These are phyloP conservation scores for Threskiornis aethiopicus DNA, from an alignment of 2,797 vertebrate species.

Conservation along the genomic window DNA sequence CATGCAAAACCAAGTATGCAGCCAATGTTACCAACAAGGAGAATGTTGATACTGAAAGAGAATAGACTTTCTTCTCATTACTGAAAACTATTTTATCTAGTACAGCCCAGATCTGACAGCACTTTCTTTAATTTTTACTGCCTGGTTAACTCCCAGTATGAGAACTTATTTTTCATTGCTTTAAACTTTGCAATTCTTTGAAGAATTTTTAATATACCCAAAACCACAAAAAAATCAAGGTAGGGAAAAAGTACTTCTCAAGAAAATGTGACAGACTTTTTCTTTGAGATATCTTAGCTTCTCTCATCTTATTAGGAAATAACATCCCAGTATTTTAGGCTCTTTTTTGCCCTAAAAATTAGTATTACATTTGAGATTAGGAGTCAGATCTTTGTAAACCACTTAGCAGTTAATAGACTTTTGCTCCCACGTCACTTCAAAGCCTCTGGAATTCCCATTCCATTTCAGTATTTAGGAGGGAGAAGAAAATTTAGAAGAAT, in stretches of 20 bases:
- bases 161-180: background rate
- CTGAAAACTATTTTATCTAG: background rate
- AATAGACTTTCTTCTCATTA: background rate
- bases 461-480: background rate
- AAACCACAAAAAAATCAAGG: background rate
- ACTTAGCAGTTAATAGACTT: background rate
- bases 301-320: background rate
- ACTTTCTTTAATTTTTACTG: background rate
- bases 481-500: background rate
- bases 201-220: background rate
- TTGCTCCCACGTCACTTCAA: background rate
- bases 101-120: background rate
- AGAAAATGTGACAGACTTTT: background rate
- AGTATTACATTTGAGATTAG: background rate
- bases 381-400: background rate
- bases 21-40: background rate
- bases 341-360: background rate
- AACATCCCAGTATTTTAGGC: background rate
- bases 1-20: background rate
- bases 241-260: background rate
- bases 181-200: background rate
- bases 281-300: background rate
- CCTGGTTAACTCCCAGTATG: background rate
- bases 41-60: background rate
- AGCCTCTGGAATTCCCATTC: background rate